Conservation (phyloP, 2,113 vertebrate species). For the Lamprologus ornatipinnis region DNA sequence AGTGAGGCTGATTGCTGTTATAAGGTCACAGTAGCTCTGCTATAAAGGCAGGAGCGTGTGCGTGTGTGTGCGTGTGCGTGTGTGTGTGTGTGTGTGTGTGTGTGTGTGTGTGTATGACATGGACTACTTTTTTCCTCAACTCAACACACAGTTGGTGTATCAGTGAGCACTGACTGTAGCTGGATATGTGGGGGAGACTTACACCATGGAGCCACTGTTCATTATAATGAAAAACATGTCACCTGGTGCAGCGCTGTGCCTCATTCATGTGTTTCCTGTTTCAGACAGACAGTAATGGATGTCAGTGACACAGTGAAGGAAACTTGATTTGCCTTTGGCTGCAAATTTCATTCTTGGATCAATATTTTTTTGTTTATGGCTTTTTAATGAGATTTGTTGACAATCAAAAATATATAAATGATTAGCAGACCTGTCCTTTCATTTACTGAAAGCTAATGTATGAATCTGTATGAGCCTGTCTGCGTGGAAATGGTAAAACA, state of each 20-base stretch:
- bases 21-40: not conserved
- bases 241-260: not conserved
- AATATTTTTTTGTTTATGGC: not conserved
- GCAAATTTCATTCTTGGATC: not conserved
- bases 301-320: not conserved
- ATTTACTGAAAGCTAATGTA: not conserved
- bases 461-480: not conserved
- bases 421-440: not conserved
- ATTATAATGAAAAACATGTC: not conserved
- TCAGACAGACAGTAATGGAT: not conserved
- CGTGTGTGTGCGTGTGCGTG: no score
- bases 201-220: not conserved
- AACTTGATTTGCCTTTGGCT: not conserved
- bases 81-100: no score
- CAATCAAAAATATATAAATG: not conserved
- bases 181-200: not conserved
- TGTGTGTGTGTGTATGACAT: not conserved
- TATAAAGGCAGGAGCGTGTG: not conserved
- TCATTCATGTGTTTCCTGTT: not conserved
- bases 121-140: not conserved
- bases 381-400: not conserved
- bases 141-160: not conserved
- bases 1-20: not conserved
- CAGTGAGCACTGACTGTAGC: not conserved
- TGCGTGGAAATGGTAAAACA: not conserved